Base-by-base conservation (phyloP, 2,113 vertebrate genomes). In the Dasyornis broadbenti region DNA sequence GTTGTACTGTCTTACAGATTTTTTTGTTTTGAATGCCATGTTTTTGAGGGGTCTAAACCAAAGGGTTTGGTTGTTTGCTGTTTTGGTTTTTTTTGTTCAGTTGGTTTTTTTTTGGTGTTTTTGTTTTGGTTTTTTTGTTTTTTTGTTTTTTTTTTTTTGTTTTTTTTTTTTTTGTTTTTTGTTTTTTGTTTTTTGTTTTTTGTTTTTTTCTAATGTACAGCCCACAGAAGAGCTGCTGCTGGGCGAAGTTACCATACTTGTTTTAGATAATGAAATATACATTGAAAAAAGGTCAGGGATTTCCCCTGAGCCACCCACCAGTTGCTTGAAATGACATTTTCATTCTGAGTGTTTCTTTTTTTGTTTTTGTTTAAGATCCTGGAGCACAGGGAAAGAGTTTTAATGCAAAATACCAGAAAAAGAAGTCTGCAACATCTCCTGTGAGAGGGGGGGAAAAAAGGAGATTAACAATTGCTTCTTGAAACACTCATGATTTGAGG, bases 251-350 rank as follows among this genome's bases (percentile, higher is more conserved):
- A 95, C 50, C 86, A 68, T 82, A 78, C 89, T 97, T 88, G 60
- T 77, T 97, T 95, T 96, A 97, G 95, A 95, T 97, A 97, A 92
- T 93, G 81, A 97, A 96, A 95, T 84, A 86, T 59, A 90, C 90
- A 90, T 93, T 86, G 89, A 78, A 95, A 93, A 97, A 95, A 94
- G 88, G 86, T 93, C 96, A 95, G 98, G 97, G 97, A 97, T 98
- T 98, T 98, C 97, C 98, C 98, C 97, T 68, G 76, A 86, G 83
- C 85, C 85, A 81, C 93, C 91, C 92, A 95, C 95, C 59, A 85
- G 64, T 92, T 80, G 44, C 97, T 96, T 97, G 91, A 97, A 97
- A 96, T 97, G 97, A 94, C 95, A 89, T 96, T 97, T 98, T 97
- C 97, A 84, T 92, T 97, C 97, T 98, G 95, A 98, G 57, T 85